Conservation (phyloP, 2,888 invertebrate genomes). For the Liopterus haemorrhoidalis region DNA sequence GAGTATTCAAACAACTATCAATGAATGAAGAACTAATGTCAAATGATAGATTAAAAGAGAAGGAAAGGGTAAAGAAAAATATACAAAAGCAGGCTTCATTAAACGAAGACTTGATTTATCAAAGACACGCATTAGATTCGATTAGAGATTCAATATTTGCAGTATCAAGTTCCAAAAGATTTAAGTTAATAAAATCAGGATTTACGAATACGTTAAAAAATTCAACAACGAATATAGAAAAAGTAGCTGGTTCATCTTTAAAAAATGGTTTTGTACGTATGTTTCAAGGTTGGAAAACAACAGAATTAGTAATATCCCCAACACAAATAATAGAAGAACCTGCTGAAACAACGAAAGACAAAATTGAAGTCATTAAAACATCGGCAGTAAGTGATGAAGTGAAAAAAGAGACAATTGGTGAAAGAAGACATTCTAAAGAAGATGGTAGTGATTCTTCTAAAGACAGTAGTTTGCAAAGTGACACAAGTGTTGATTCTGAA, state of each 20-base stretch:
- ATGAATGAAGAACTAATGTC: slow-evolving; percentile 87
- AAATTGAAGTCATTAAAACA: slow-evolving; percentile 29
- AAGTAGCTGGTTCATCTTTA: slow-evolving; percentile 61
- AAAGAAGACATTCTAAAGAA: slow-evolving; percentile 74
- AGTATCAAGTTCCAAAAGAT: slow-evolving; percentile 66
- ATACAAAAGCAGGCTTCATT: slow-evolving; percentile 85
- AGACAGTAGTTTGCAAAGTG: slow-evolving; percentile 86
- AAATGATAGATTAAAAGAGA: slow-evolving; percentile 75
- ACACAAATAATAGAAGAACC: slow-evolving; percentile 41
- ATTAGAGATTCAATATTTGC: slow-evolving; percentile 69
- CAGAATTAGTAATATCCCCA: slow-evolving; percentile 46
- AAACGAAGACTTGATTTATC: slow-evolving; percentile 78
- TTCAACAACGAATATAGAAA: slow-evolving; percentile 76
- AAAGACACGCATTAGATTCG: slow-evolving; percentile 61
- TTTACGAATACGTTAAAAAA: slow-evolving; percentile 78
- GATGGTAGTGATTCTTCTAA: slow-evolving; percentile 85
- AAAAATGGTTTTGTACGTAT: slow-evolving; percentile 77
- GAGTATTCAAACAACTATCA: slow-evolving; percentile 75
- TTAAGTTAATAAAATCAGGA: slow-evolving; percentile 72
- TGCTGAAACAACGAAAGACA: slow-evolving; percentile 25
- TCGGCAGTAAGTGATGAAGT: slow-evolving; percentile 34
- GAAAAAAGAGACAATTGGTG: slow-evolving; percentile 42
- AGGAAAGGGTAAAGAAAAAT: slow-evolving; percentile 72
- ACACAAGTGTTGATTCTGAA: slow-evolving; percentile 89
- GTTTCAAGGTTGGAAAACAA: slow-evolving; percentile 72